A percentile compares a stretch with the other conserved stretches of the same genome.
These are phyloP conservation scores for Hydrotaea diabolus DNA, from an alignment of 2,888 invertebrate species.

Conservation along the genomic window DNA sequence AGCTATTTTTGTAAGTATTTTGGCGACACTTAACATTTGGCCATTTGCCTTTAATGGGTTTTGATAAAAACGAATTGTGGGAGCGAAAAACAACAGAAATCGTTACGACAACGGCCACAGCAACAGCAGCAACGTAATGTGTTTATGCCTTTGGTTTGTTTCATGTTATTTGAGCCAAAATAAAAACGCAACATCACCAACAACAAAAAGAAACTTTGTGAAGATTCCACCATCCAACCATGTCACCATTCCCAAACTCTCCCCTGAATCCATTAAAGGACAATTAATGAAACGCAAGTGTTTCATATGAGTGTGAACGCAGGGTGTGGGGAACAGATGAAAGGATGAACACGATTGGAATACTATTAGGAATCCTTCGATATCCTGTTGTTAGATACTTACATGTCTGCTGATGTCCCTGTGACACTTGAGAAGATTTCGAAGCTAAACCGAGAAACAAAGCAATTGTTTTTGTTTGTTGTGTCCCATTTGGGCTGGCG, in stretches of 20 bases:
- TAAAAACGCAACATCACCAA: constrained; percentile 12
- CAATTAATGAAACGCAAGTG: constrained; percentile 50
- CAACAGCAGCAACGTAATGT: constrained; percentile 28
- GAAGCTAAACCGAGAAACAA: background rate
- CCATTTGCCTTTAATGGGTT: constrained; percentile 65
- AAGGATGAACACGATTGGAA: background rate
- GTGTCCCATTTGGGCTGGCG: background rate
- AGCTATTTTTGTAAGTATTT: constrained; percentile 59
- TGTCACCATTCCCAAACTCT: background rate
- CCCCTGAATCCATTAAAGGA: constrained; percentile 53
- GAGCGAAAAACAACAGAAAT: background rate
- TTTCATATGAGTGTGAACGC: background rate
- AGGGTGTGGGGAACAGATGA: background rate
- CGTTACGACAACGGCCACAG: background rate
- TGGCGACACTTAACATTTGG: constrained; percentile 67
- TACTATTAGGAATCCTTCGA: constrained; percentile 8
- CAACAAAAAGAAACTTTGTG: constrained; percentile 13
- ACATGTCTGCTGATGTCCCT: background rate
- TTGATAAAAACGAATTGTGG: constrained; percentile 49
- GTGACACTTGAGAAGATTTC: background rate
- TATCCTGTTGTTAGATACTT: constrained; percentile 54
- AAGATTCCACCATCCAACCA: background rate
- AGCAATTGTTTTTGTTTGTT: constrained; percentile 6
- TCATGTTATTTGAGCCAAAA: constrained; percentile 60
- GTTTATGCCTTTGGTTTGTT: constrained; percentile 46